Evolutionary conservation across 2,888 invertebrate genomes (phyloP), one percentile per base, ranked within the genome.

Genomic region (Diadegma fenestrale): DNA sequence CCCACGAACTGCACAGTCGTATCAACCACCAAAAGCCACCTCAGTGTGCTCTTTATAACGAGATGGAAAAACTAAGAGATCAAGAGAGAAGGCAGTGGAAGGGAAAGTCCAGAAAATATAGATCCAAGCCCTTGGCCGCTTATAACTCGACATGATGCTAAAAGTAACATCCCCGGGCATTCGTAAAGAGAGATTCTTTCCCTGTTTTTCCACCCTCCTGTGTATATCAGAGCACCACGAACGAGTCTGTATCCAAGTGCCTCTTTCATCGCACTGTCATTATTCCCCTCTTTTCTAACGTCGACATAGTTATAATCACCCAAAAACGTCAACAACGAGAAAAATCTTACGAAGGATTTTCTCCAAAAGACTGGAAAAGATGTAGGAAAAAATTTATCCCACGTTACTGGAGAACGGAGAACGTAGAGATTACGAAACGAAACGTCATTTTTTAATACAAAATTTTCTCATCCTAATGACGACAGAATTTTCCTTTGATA

Each of bases 101-200:
- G 26, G 26, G 45, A 64, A 73, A 73, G 22, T 14, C n/a, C 37
- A 48, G n/a, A 64, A 45, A 37, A 68, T 72, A 64, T 66, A 79
- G 76, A 75, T 68, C 48, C 71, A 72, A 80, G 61, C 58, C 72
- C 72, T 80, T 66, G 61, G 82, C 45, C 76, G 64, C 76, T 82
- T 85, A 82, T 80, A 76, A 75, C 85, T 80, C 64, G 80, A 63
- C 68, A n/a, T n/a, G 82, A 76, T 76, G 82, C 80, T 80, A 77
- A 54, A 66, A 82, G 82, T 72, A 82, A 80, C 72, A 69, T 71
- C 80, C 41, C 26, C 37, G 14, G 64, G 51, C 71, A 22, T 58
- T 71, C 22, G 0, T 41, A 26, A 72, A 19, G 63, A n/a, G 41
- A 26, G 10, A 12, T 41, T 71, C 79, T 37, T 76, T 61, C 19